phyloP scores from a whole-genome alignment of 2,888 invertebrate species.

The Syritta pipiens region DNA sequence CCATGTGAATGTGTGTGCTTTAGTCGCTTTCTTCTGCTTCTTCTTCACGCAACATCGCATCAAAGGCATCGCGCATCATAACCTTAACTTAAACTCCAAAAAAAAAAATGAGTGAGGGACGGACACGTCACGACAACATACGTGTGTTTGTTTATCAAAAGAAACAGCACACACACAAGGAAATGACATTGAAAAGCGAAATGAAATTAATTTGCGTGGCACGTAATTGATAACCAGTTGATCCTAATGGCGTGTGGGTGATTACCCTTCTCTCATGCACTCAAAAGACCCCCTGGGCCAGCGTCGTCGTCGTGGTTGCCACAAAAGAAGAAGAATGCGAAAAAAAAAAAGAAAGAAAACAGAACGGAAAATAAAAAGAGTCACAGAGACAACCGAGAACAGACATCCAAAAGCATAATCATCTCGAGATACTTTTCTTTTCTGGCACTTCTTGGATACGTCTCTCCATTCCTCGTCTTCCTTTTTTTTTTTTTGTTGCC shows the following conservation, averaged over 20 bases:
- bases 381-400: not conserved
- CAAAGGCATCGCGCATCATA: constrained; percentile 49
- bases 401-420: constrained; percentile 56
- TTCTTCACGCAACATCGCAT: constrained; percentile 41
- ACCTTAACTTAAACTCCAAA: too few species aligned
- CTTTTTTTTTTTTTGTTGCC: constrained; percentile 15
- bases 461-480: too few species aligned
- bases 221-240: constrained; percentile 67
- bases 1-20: not conserved
- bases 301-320: too few species aligned
- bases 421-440: constrained; percentile 64
- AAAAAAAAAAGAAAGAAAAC: not conserved
- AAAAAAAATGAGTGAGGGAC: too few species aligned
- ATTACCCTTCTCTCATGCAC: constrained; percentile 57
- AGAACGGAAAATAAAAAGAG: not conserved
- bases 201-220: constrained; percentile 63
- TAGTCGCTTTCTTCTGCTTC: constrained; percentile 26
- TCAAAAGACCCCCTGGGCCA: constrained; percentile 36
- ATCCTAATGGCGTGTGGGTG: constrained; percentile 68
- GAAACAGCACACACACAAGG: constrained; percentile 33
- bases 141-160: not conserved
- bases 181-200: constrained; percentile 68
- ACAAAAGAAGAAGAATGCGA: constrained; percentile 17
- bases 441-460: constrained; percentile 40
- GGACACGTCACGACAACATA: too few species aligned